phyloP scores from a whole-genome alignment of 2,888 invertebrate genomes.

The Nymphalis polychloros region DNA sequence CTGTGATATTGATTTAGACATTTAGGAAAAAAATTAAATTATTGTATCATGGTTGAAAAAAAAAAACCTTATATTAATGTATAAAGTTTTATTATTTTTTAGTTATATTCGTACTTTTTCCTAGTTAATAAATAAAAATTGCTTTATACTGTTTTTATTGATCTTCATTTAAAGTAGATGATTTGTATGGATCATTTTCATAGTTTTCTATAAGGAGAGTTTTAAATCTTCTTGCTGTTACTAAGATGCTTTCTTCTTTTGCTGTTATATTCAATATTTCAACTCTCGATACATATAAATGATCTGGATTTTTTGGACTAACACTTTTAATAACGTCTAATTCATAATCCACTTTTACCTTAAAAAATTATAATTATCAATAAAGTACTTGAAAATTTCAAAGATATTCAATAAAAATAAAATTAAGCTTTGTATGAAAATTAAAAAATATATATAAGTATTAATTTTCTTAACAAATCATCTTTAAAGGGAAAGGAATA shows the following conservation, averaged over 20 bases:
- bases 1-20: slow-evolving; percentile 78
- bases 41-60: slow-evolving; percentile 18
- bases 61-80: slow-evolving; percentile 6
- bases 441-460: background rate
- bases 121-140: slow-evolving; percentile 16
- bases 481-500: no score
- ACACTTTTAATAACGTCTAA: slow-evolving; percentile 88
- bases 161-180: slow-evolving; percentile 44
- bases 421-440: no score
- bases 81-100: no score
- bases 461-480: no score
- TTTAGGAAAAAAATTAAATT: slow-evolving; percentile 49
- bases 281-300: slow-evolving; percentile 86
- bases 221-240: slow-evolving; percentile 86
- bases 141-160: slow-evolving; percentile 35
- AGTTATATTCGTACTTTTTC: slow-evolving; percentile 29
- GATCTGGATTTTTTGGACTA: slow-evolving; percentile 85
- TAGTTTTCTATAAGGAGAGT: slow-evolving; percentile 88
- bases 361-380: slow-evolving; percentile 44
- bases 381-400: slow-evolving; percentile 3
- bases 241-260: slow-evolving; percentile 79
- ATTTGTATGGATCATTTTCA: slow-evolving; percentile 76
- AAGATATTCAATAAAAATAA: background rate
- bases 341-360: slow-evolving; percentile 87
- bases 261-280: slow-evolving; percentile 81